phyloP scores from a whole-genome alignment of 2,888 invertebrate species.

The Xestia c-nigrum region DNA sequence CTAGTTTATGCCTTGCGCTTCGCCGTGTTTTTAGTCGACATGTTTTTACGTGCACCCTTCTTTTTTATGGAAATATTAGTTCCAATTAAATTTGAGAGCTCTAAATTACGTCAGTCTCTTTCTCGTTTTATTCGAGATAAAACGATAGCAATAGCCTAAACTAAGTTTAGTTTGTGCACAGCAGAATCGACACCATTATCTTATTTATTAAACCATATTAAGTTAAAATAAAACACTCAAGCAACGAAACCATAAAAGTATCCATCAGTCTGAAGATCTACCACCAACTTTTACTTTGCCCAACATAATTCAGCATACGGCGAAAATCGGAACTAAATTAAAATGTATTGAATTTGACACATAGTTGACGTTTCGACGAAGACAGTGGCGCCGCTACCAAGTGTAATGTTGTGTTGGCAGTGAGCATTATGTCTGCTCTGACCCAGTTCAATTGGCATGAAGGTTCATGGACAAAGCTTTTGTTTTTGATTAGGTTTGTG shows the following conservation, averaged over 20 bases:
- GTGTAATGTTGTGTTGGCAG: constrained; percentile 19
- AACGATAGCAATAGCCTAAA: no score
- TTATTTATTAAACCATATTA: no score
- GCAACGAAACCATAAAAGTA: constrained; percentile 2
- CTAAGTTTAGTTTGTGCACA: no score
- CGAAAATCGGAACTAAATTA: constrained; percentile 27
- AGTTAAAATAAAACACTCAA: constrained; percentile 9
- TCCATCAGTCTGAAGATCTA: constrained; percentile 42
- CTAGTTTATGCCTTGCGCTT: no score
- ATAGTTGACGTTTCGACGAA: background rate
- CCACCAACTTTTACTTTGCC: constrained; percentile 56
- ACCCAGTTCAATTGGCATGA: constrained; percentile 66
- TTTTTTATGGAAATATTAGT: no score
- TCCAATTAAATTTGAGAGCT: no score
- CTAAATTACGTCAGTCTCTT: no score
- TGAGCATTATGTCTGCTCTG: constrained; percentile 53
- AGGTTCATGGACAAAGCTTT: constrained; percentile 70
- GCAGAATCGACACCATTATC: no score
- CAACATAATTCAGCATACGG: constrained; percentile 12
- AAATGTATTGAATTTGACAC: constrained; percentile 25
- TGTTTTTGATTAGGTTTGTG: constrained; percentile 49
- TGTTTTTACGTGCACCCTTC: no score
- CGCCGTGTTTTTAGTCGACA: no score
- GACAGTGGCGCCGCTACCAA: constrained; percentile 31
- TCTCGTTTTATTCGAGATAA: no score